Conservation (phyloP, 2,797 vertebrate species). For the Anas acuta region DNA sequence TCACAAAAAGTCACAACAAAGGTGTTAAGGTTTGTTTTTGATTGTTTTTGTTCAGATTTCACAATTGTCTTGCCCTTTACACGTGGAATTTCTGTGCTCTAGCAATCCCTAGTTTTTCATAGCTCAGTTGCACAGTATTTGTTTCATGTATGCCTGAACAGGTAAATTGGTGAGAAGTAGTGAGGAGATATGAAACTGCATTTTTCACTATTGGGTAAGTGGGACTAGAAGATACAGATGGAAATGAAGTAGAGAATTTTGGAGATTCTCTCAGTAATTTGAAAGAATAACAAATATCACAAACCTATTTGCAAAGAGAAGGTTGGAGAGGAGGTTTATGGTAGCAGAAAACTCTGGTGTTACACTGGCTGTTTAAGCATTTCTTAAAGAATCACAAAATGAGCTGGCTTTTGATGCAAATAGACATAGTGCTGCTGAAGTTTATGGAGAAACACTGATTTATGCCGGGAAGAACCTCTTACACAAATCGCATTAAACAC, state of each 20-base stretch:
- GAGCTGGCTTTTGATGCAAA: not conserved
- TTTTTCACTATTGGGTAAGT: not conserved
- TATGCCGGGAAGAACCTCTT: conserved; percentile 15
- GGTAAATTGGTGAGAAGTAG: not conserved
- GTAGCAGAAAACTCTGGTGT: not conserved
- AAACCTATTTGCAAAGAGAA: not conserved
- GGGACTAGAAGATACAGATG: not conserved
- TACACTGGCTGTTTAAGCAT: not conserved
- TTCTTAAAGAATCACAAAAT: not conserved
- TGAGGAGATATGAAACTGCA: not conserved
- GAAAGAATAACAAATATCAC: not conserved
- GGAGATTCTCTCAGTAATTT: not conserved
- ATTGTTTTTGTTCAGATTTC: not conserved
- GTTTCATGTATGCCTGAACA: not conserved
- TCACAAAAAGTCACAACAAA: not conserved
- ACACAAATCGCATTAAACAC: not conserved
- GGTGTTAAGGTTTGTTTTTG: not conserved
- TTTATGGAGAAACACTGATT: conserved; percentile 13
- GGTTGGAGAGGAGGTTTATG: not conserved
- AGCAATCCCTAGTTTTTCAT: not conserved
- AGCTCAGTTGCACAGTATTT: not conserved
- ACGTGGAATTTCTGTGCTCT: not conserved
- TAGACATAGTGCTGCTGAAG: not conserved
- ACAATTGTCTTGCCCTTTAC: not conserved
- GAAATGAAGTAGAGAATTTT: not conserved